phyloP scores from a whole-genome alignment of 2,113 vertebrate genomes.

The Bos taurus region ARS-UCD2.0 NC_037335.1:96798501-96799000 shows the following conservation, averaged over 20 bases:
- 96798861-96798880: background rate
- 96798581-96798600: background rate
- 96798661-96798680: background rate
- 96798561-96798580: background rate
- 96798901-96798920: background rate
- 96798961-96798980: constrained; percentile 47
- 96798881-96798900: background rate
- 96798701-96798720: background rate
- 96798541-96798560: background rate
- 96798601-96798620: background rate
- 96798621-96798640: background rate
- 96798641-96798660: background rate
- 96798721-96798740: background rate
- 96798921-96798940: background rate
- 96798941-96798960: background rate
- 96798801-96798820: background rate
- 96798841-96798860: background rate
- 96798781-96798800: rapidly evolving
- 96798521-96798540: background rate
- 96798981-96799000: constrained; percentile 55
- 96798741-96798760: background rate
- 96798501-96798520: background rate
- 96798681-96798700: background rate
- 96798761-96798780: rapidly evolving
- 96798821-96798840: background rate